Evolutionary conservation across 1,140 invertebrate genomes (phyloP), one percentile per base, ranked within the genome.

Genomic region (Subanguina moxae): DNA sequence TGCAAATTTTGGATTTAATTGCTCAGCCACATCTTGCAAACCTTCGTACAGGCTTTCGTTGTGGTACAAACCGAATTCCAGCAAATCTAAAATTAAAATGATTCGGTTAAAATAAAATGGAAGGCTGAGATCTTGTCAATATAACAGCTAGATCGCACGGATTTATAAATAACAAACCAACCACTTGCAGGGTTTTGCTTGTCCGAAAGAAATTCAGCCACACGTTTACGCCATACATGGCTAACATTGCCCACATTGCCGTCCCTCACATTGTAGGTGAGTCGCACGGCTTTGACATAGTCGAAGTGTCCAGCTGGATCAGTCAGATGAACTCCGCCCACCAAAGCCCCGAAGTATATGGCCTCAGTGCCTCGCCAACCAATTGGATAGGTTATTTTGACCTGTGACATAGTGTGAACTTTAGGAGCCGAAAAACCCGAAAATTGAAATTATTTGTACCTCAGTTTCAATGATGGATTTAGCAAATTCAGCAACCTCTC

Each of bases 281-380:
- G 57, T 23, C 80, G 64, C 56, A 82, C 67, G 21, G 80, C 80
- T 57, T 68, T 74, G 1, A 70, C 80, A 70, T 77, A 82, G 66
- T 82, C 73, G 57, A 82, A 82, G 62, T 82, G 80, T 0, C 80
- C 80, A 46, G 79, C 72, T 17, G 70, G 71, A 62, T 82, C 80
- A n/a, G 46, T 76, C 15, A 82, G 27, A 67, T 81, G 74, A n/a
- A 78, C 78, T 21, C 62, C 72, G 15, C 80, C 80, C 23, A 82
- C 80, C 1, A 82, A 66, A 1, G 80, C 76, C 17, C 78, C 80
- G 58, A 82, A 82, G 62, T 82, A 82, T 64, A 82, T 82, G n/a
- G 80, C 81, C 48, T 82, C 80, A n/a, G 78, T 76, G 43, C 80
- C 80, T n/a, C 80, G 69, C 80, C 80, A 82, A 9, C 80, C 80